Evolutionary conservation across 2,888 invertebrate species (phyloP).

Genomic region (Trachelus tabidus): DNA sequence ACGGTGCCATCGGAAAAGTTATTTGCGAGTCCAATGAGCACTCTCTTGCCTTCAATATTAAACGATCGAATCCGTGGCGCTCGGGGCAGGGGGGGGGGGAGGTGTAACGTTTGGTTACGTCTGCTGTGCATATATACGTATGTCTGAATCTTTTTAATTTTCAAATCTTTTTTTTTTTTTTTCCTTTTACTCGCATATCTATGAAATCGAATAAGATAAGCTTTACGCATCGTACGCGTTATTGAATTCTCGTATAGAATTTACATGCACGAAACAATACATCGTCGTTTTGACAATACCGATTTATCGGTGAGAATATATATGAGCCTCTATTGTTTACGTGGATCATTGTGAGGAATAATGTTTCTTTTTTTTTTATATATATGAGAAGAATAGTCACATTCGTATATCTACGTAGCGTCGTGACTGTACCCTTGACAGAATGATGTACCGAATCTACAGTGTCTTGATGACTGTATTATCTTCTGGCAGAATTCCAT

Average conservation of each 20-base stretch:
- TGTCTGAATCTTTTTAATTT: background rate
- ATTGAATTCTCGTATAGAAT: background rate
- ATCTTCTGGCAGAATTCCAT: background rate
- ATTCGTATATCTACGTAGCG: background rate
- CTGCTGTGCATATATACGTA: background rate
- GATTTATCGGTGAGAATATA: background rate
- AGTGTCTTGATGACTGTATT: background rate
- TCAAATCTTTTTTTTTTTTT: background rate
- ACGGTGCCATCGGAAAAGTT: background rate
- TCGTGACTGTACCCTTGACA: background rate
- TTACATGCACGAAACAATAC: no score
- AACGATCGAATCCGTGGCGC: background rate
- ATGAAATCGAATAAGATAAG: no score
- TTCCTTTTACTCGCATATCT: no score
- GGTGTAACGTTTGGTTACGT: background rate
- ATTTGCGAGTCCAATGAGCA: background rate
- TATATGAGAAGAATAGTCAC: background rate
- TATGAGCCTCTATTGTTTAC: background rate
- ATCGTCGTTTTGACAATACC: no score
- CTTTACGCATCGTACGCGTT: background rate
- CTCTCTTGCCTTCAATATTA: background rate
- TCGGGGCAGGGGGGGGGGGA: background rate
- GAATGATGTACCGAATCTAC: background rate
- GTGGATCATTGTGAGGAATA: background rate
- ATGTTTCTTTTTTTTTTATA: background rate